Base-by-base conservation (phyloP, 2,797 vertebrate species). In the Malurus leucopterus region DNA sequence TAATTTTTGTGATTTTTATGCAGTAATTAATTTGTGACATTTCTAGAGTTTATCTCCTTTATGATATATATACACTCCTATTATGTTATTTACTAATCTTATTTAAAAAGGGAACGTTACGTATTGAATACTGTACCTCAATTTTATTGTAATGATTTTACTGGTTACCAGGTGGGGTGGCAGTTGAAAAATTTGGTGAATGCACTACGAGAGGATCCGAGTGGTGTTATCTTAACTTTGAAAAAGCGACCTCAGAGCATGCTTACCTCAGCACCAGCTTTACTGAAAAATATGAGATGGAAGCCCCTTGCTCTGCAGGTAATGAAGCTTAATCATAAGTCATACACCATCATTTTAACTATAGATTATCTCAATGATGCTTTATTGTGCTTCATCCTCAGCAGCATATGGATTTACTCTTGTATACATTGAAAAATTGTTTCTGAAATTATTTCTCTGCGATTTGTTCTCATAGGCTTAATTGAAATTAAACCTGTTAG, bases 251-350 rank as follows among this genome's bases (percentile, higher is more conserved):
- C 98, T 98, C 98, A 98, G 97, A 98, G 98, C 97, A 98, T 98
- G 97, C 98, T 98, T 97, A 98, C 98, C 96, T 98, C 98, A 97
- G 98, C 98, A 97, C 98, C 98, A 97, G 98, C 98, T 97, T 98
- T 98, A 98, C 98, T 98, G 97, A 98, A 98, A 98, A 98, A 98
- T 98, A 98, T 98, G 98, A 98, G 98, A 98, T 98, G 98, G 98
- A 98, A 98, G 95, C 98, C 98, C 96, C 98, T 98, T 97, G 98
- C 98, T 97, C 97, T 98, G 98, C 98, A 98, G 98, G 98, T 98
- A 98, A 98, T 95, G 95, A 98, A 97, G 98, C 97, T 97, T 98
- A 97, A 98, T 98, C 97, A 98, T 98, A 97, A 98, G 97, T 97
- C 97, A 98, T 98, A 97, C 96, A 95, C 97, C 97, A 97, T 98